Percentiles rank a stretch among this genome's conserved stretches.
Conservation (phyloP, 2,888 invertebrate species). For the Polymixis lichenea region DNA sequence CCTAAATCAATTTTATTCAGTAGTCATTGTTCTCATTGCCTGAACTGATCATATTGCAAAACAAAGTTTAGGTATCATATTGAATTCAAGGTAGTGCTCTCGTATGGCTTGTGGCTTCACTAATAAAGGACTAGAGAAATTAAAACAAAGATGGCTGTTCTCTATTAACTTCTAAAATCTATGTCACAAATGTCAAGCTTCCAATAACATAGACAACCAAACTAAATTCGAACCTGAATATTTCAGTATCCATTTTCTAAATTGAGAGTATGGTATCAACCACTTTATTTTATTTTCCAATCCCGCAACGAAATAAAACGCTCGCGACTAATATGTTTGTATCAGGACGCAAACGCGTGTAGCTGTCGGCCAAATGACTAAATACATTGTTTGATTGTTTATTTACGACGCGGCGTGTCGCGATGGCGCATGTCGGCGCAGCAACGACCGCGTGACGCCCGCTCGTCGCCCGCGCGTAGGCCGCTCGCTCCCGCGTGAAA, state of each 20-base stretch:
- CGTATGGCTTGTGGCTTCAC: neutral
- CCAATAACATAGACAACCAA: neutral
- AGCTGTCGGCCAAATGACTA: conserved; percentile 58
- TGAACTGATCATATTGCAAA: neutral
- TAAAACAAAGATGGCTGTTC: neutral
- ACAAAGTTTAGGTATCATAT: neutral
- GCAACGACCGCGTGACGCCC: conserved; percentile 22
- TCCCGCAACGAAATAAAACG: conserved; percentile 52
- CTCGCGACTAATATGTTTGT: conserved; percentile 51
- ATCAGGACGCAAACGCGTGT: conserved; percentile 42
- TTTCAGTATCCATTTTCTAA: conserved; percentile 19
- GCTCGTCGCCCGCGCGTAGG: conserved; percentile 9
- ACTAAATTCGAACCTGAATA: conserved; percentile 13
- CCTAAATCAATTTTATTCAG: neutral
- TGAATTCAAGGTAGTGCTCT: neutral
- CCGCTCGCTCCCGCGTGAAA: conserved; percentile 27
- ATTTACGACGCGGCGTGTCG: conserved; percentile 37
- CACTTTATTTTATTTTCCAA: conserved; percentile 45
- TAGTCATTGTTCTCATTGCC: neutral
- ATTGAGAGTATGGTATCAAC: conserved; percentile 18
- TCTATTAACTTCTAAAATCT: conserved; percentile 11
- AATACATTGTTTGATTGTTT: conserved; percentile 62
- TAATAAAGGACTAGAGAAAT: neutral
- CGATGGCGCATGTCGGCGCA: conserved; percentile 41
- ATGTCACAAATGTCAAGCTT: neutral